Conservation (phyloP, 2,113 vertebrate genomes). For the Pygoscelis adeliae region DNA sequence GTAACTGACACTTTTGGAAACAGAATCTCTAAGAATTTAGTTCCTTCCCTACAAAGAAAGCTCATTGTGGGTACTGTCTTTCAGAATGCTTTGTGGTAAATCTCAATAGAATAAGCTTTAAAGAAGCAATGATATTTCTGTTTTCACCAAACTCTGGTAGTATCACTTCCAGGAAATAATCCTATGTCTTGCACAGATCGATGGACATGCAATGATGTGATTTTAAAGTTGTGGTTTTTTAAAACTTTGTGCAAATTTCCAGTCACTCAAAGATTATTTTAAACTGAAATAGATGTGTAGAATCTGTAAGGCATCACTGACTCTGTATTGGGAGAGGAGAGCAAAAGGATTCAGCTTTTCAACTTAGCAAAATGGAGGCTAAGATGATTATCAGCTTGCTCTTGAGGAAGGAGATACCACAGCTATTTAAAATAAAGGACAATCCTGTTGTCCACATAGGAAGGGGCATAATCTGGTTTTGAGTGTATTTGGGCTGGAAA, state of each 20-base stretch:
- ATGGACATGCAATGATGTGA: rapidly evolving
- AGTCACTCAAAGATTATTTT: neutral
- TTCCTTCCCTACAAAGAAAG: neutral
- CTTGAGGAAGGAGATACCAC: neutral
- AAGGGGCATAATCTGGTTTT: neutral
- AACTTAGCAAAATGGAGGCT: neutral
- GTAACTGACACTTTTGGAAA: neutral
- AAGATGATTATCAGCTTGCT: neutral
- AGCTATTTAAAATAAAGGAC: neutral
- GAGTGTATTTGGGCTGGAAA: neutral
- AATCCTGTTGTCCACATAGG: neutral
- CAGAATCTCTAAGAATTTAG: neutral
- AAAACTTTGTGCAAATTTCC: neutral
- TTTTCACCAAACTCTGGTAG: neutral
- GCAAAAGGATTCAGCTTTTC: neutral
- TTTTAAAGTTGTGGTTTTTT: neutral
- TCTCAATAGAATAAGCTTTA: neutral
- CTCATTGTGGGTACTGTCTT: rapidly evolving
- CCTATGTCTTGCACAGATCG: rapidly evolving
- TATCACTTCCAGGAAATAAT: neutral
- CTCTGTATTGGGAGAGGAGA: neutral
- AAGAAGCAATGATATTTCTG: neutral
- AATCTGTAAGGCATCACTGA: neutral
- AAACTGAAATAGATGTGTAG: neutral
- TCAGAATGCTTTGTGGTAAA: neutral